These are phyloP conservation scores for Actinia tenebrosa DNA, from an alignment of 64 coral and sea anemone genomes.

Conservation along the genomic window DNA sequence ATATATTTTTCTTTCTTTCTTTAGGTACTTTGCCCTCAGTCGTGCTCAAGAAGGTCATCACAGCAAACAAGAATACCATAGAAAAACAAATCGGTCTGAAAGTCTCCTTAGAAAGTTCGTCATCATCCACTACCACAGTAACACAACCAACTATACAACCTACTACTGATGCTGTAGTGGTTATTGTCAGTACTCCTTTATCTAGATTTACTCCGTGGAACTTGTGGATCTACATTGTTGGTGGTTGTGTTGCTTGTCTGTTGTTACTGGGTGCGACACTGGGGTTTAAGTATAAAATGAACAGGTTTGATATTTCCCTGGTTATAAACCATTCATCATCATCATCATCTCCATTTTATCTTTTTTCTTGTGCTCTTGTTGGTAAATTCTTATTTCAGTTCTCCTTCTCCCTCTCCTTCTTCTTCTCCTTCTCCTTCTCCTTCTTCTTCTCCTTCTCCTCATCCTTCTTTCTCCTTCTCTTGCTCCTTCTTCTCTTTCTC, in stretches of 20 bases:
- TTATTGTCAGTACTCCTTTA: neutral
- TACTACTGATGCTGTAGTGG: neutral
- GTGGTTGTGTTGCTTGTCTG: neutral
- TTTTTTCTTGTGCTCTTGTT: neutral
- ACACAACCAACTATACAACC: neutral
- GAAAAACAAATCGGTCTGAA: neutral
- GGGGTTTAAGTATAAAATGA: neutral
- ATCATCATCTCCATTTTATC: neutral
- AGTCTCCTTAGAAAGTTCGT: neutral
- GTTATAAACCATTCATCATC: neutral
- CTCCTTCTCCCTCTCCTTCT: neutral
- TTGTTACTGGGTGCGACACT: neutral
- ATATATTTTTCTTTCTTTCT: neutral
- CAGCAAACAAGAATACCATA: constrained; percentile 3
- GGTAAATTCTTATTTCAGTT: neutral
- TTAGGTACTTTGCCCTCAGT: neutral
- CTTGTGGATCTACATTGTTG: neutral
- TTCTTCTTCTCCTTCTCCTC: neutral
- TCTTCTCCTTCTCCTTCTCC: too few relatives aligned
- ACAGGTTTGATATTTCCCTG: neutral
- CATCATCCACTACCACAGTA: neutral
- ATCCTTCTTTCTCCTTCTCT: neutral
- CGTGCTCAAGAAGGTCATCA: neutral
- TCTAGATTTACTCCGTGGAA: neutral
- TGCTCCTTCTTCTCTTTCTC: neutral